phyloP scores from a whole-genome alignment of 2,888 invertebrate species.

The Miltochrista miniata region DNA sequence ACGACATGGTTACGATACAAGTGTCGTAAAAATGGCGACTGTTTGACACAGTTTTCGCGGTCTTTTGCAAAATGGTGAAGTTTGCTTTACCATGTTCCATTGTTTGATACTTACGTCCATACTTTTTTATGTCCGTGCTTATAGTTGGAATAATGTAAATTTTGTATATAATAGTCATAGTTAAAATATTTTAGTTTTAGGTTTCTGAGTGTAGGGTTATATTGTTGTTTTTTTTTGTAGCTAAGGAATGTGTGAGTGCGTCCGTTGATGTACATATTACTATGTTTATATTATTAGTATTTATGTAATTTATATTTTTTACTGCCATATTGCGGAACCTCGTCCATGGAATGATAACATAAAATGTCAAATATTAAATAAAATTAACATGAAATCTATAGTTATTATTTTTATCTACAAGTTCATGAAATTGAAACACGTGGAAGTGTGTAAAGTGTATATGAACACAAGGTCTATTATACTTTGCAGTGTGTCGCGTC shows the following conservation, averaged over 20 bases:
- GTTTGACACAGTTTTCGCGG: no score
- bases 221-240: slow-evolving; percentile 54
- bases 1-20: no score
- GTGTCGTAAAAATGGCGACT: no score
- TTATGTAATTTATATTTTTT: slow-evolving; percentile 41
- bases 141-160: slow-evolving; percentile 67
- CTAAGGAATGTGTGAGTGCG: slow-evolving; percentile 47
- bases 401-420: neutral
- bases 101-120: no score
- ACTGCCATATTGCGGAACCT: slow-evolving; percentile 29
- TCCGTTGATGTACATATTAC: slow-evolving; percentile 48
- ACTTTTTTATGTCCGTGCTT: neutral
- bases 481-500: no score
- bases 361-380: neutral
- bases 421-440: no score
- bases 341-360: neutral
- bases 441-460: no score
- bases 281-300: slow-evolving; percentile 53
- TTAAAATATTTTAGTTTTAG: slow-evolving; percentile 62
- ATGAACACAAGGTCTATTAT: no score
- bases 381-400: neutral
- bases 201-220: slow-evolving; percentile 58
- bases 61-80: neutral
- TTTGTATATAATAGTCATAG: slow-evolving; percentile 78
- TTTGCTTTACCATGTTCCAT: neutral